Evolutionary conservation across 2,113 vertebrate genomes (phyloP).

Genomic region (Todiramphus saurophagus): DNA sequence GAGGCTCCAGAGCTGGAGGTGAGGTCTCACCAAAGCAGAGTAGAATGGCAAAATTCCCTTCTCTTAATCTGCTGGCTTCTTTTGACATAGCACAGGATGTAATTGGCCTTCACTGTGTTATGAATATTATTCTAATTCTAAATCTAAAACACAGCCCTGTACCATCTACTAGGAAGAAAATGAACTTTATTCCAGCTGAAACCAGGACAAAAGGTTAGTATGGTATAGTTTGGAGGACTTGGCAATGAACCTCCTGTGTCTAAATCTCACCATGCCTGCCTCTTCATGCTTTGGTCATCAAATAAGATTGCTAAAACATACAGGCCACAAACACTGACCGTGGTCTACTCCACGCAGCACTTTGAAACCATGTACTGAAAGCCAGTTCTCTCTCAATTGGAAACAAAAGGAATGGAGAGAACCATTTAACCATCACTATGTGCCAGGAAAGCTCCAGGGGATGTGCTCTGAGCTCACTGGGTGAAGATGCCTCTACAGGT

Average conservation of each 20-base stretch:
- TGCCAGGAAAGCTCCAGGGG: background rate
- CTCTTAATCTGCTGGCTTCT: no score
- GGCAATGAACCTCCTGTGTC: background rate
- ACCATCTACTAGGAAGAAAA: background rate
- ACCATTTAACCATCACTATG: background rate
- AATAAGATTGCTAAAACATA: background rate
- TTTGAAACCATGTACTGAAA: background rate
- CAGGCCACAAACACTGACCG: background rate
- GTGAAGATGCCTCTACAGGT: background rate
- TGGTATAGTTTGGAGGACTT: background rate
- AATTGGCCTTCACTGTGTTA: no score
- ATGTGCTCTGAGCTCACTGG: fast-evolving
- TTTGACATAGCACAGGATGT: no score
- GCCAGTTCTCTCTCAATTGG: background rate
- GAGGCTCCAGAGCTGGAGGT: no score
- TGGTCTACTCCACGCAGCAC: background rate
- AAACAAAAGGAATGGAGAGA: background rate
- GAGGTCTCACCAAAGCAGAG: no score
- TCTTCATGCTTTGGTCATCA: background rate
- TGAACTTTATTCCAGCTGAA: background rate
- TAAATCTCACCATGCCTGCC: background rate
- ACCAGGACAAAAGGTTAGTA: background rate
- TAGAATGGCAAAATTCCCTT: no score
- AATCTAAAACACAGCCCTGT: background rate
- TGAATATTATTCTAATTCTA: background rate